Conservation (phyloP, 2,113 vertebrate species). For the Thamnaconus septentrionalis region DNA sequence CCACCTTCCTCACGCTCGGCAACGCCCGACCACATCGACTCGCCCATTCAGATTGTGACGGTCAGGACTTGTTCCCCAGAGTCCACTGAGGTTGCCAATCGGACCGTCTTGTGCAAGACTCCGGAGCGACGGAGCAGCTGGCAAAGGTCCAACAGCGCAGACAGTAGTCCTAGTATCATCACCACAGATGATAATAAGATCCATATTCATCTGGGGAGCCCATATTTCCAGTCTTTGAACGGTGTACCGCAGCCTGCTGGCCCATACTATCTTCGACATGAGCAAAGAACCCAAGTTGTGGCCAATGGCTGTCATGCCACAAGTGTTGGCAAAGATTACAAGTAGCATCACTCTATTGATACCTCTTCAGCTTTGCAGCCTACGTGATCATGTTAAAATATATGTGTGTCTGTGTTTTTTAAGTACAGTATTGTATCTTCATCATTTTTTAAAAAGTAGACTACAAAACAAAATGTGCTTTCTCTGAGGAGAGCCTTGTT, state of each 20-base stretch:
- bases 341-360: slow-evolving; percentile 97
- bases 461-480: background rate
- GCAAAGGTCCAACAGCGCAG: slow-evolving; percentile 88
- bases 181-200: slow-evolving; percentile 98
- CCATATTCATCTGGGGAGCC: slow-evolving; percentile 94
- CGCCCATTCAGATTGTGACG: slow-evolving; percentile 86
- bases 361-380: slow-evolving; percentile 85
- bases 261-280: slow-evolving; percentile 80
- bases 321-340: slow-evolving; percentile 88
- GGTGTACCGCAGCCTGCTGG: slow-evolving; percentile 77
- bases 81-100: slow-evolving; percentile 79
- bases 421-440: no score
- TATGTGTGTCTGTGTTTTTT: slow-evolving; percentile 82
- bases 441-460: no score
- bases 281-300: slow-evolving; percentile 86
- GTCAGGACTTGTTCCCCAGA: slow-evolving; percentile 84
- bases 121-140: slow-evolving; percentile 85
- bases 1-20: slow-evolving; percentile 85
- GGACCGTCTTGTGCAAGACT: slow-evolving; percentile 82
- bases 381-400: slow-evolving; percentile 95
- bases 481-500: background rate
- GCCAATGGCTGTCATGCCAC: slow-evolving; percentile 84
- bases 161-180: slow-evolving; percentile 86
- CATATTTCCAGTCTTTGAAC: slow-evolving; percentile 84
- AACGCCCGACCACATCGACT: slow-evolving; percentile 85